Conservation (phyloP, 2,797 vertebrate species). For the Notamacropus eugenii region DNA sequence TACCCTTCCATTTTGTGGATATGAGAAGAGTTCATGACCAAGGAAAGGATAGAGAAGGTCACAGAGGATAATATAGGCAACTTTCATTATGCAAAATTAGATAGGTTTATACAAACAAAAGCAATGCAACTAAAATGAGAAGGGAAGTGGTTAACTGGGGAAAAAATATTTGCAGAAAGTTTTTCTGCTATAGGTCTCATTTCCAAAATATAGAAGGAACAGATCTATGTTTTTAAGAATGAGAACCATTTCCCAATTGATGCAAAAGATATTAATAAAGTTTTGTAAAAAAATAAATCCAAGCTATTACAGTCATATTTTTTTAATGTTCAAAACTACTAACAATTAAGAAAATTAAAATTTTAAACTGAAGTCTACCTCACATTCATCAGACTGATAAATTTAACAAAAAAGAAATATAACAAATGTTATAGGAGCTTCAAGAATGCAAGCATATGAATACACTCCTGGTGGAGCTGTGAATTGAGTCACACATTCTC, state of each 20-base stretch:
- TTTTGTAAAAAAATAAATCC: not conserved
- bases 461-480: not conserved
- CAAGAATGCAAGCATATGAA: not conserved
- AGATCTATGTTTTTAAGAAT: not conserved
- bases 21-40: not conserved
- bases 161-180: not conserved
- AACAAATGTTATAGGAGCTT: not conserved
- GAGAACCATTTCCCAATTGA: not conserved
- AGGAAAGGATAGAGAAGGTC: not conserved
- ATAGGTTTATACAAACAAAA: not conserved
- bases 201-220: not conserved
- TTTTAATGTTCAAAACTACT: not conserved
- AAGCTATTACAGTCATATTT: not conserved
- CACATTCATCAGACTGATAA: not conserved
- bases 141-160: not conserved
- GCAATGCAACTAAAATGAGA: not conserved
- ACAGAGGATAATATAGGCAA: not conserved
- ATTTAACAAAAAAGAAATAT: not conserved
- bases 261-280: not conserved
- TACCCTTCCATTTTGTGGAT: not conserved
- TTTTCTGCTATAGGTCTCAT: not conserved
- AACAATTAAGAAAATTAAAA: not conserved
- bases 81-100: not conserved
- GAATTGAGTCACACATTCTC: not conserved
- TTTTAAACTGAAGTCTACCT: not conserved